phyloP scores from a whole-genome alignment of 2,888 invertebrate genomes.

The Nymphalis urticae region DNA sequence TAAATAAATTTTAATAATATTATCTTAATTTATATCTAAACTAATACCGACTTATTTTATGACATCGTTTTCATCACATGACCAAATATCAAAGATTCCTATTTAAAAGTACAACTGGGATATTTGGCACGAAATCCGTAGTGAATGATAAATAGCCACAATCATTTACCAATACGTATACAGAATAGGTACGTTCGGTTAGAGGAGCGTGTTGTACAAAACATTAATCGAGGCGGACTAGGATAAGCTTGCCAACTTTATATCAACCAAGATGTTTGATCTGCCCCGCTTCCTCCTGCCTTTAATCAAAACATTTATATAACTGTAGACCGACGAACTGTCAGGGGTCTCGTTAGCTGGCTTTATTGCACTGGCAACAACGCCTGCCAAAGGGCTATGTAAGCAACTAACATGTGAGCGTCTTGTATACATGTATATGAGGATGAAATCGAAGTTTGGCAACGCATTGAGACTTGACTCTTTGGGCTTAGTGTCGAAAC shows the following conservation, averaged over 20 bases:
- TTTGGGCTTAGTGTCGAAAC: constrained; percentile 35
- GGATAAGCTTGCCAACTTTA: constrained; percentile 56
- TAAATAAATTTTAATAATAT: background rate
- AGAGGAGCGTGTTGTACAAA: constrained; percentile 58
- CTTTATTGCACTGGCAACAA: constrained; percentile 51
- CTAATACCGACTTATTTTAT: constrained; percentile 10
- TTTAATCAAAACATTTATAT: constrained; percentile 40
- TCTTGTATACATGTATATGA: constrained; percentile 34
- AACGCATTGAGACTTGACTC: constrained; percentile 44
- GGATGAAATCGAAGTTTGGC: constrained; percentile 55
- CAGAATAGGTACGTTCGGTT: constrained; percentile 52
- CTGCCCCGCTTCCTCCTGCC: constrained; percentile 50
- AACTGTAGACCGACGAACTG: constrained; percentile 56
- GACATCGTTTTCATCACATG: constrained; percentile 39
- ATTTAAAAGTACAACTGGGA: constrained; percentile 50
- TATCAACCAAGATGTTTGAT: constrained; percentile 49
- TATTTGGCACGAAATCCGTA: constrained; percentile 51
- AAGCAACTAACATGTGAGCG: constrained; percentile 39
- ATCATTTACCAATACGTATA: constrained; percentile 55
- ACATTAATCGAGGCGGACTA: constrained; percentile 63
- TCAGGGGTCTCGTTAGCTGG: constrained; percentile 53
- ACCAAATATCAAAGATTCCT: constrained; percentile 41
- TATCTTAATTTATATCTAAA: constrained; percentile 2
- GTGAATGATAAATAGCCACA: constrained; percentile 55
- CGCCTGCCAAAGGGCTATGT: constrained; percentile 63